Conservation (phyloP, 2,113 vertebrate genomes). For the Kryptolebias marmoratus region DNA sequence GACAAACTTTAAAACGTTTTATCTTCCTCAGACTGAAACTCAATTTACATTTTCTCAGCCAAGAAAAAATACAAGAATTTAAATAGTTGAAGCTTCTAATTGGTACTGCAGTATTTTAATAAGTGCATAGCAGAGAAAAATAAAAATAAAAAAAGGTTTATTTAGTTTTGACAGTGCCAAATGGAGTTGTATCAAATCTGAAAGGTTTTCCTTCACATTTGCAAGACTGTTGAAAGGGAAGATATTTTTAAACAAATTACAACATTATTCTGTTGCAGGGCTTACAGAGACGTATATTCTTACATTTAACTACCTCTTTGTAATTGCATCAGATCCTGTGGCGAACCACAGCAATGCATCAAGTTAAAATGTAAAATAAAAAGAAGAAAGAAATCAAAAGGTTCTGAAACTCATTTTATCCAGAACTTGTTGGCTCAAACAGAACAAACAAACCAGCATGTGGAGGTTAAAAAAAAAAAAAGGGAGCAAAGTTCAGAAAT, state of each 20-base stretch:
- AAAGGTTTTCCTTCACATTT: background rate
- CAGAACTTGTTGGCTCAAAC: conserved; percentile 37
- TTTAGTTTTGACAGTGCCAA: background rate
- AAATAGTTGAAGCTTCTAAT: background rate
- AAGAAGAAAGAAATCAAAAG: conserved; percentile 31
- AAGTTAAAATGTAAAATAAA: conserved; percentile 29
- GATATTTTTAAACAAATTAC: background rate
- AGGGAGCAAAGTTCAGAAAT: conserved; percentile 31
- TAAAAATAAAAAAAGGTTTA: background rate
- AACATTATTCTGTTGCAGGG: background rate
- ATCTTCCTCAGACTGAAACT: too few relatives aligned
- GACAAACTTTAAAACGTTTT: too few relatives aligned
- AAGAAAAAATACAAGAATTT: background rate
- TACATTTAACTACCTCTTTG: conserved; percentile 26
- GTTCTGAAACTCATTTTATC: conserved; percentile 10
- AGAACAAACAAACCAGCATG: conserved; percentile 47
- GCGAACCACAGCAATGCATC: conserved; percentile 51
- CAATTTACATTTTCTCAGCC: background rate
- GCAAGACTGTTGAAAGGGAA: background rate
- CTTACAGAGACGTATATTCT: conserved; percentile 1
- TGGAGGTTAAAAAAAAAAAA: conserved; percentile 24
- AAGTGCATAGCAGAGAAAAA: background rate
- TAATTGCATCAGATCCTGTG: conserved; percentile 47
- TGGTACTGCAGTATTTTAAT: background rate
- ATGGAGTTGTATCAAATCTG: background rate